Conservation (phyloP, 53 echinoderm and acorn worm species). For the Zoroaster sp. region DNA sequence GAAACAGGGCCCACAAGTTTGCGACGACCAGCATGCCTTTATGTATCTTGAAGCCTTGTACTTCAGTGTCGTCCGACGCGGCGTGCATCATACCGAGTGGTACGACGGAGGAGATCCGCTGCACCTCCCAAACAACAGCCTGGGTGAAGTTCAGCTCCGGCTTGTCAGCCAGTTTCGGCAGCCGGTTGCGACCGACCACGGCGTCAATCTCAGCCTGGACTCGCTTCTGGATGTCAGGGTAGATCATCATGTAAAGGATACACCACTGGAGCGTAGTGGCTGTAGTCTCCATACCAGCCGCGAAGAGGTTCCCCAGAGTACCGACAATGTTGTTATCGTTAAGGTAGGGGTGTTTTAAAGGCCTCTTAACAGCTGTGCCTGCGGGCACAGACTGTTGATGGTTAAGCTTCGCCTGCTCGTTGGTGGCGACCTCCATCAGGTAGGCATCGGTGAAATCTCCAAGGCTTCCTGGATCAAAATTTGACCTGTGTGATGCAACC, state of each 20-base stretch:
- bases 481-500: constrained; percentile 19
- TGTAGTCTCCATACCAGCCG: constrained; percentile 68
- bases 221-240: constrained; percentile 55
- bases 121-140: constrained; percentile 61
- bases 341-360: not conserved
- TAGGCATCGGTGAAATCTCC: constrained; percentile 57
- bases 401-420: not conserved
- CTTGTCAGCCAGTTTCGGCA: constrained; percentile 52
- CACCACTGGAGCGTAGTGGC: constrained; percentile 60
- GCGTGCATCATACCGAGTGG: constrained; percentile 58
- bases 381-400: not conserved
- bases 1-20: constrained; percentile 61
- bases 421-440: constrained; percentile 33
- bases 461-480: constrained; percentile 1
- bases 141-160: constrained; percentile 45
- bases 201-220: constrained; percentile 64
- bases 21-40: constrained; percentile 47
- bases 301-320: constrained; percentile 53
- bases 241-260: constrained; percentile 54
- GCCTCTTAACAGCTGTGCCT: not conserved
- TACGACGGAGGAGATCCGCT: constrained; percentile 45
- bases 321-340: constrained; percentile 47
- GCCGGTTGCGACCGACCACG: constrained; percentile 59
- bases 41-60: constrained; percentile 36
- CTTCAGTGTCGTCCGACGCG: constrained; percentile 14